phyloP scores from a whole-genome alignment of 2,797 vertebrate species.

The Erpetoichthys calabaricus region DNA sequence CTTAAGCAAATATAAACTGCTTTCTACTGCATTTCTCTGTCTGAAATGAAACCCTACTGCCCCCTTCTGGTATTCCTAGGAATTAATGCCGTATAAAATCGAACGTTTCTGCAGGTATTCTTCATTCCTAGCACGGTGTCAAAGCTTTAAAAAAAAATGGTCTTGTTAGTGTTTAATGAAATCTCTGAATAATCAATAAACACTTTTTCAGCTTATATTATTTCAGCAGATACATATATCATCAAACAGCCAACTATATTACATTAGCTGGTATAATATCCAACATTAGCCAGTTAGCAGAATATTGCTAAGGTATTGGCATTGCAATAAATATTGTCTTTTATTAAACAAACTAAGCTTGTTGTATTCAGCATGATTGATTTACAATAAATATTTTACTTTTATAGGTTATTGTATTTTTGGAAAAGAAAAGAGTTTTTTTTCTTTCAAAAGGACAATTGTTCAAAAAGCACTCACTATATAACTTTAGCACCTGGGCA shows the following conservation, averaged over 20 bases:
- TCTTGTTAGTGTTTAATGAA: background rate
- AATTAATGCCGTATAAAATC: background rate
- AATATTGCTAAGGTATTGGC: background rate
- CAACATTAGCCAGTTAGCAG: background rate
- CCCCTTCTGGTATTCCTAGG: slow-evolving; percentile 1
- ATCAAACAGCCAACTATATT: background rate
- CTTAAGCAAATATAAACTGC: too few relatives aligned
- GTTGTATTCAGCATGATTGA: too few relatives aligned
- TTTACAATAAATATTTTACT: too few relatives aligned
- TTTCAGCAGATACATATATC: background rate
- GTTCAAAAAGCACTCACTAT: too few relatives aligned
- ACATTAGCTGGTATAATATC: background rate
- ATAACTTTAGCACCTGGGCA: too few relatives aligned
- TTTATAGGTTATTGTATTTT: too few relatives aligned
- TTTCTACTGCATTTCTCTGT: background rate
- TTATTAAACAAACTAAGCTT: background rate
- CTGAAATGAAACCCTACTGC: slow-evolving; percentile 2
- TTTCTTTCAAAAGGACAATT: too few relatives aligned
- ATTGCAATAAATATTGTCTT: background rate
- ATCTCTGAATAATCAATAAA: slow-evolving; percentile 1
- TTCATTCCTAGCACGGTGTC: too few relatives aligned
- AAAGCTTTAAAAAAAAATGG: too few relatives aligned
- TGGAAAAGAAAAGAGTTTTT: too few relatives aligned
- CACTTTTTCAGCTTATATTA: slow-evolving; percentile 1
- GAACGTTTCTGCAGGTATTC: too few relatives aligned